phyloP scores from a whole-genome alignment of 2,113 vertebrate species.

The Monopterus albus region DNA sequence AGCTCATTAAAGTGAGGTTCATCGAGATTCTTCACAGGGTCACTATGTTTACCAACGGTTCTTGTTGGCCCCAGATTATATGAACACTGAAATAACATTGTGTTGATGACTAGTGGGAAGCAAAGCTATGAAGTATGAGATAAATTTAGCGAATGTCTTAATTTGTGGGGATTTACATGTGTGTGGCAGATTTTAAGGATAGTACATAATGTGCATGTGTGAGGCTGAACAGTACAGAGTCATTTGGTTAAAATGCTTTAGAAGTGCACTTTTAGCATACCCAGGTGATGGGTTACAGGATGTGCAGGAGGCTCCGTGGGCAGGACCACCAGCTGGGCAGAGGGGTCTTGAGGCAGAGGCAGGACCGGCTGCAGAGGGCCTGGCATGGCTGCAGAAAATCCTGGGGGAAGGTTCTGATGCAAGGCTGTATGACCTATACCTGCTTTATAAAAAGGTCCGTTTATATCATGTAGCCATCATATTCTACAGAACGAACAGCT shows the following conservation, averaged over 20 bases:
- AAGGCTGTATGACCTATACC: slow-evolving; percentile 93
- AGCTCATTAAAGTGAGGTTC: slow-evolving; percentile 20
- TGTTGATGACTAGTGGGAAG: background rate
- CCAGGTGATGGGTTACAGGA: slow-evolving; percentile 88
- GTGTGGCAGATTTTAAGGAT: background rate
- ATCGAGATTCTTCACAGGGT: slow-evolving; percentile 26
- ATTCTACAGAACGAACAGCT: background rate
- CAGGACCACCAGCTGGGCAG: slow-evolving; percentile 92
- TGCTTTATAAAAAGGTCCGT: slow-evolving; percentile 54
- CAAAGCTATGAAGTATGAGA: background rate
- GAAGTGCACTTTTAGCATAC: slow-evolving; percentile 70
- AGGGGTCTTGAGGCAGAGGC: slow-evolving; percentile 91
- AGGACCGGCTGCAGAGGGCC: slow-evolving; percentile 93
- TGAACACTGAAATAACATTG: background rate
- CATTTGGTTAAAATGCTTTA: background rate
- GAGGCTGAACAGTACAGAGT: background rate
- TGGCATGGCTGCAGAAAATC: slow-evolving; percentile 92
- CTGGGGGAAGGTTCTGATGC: slow-evolving; percentile 94
- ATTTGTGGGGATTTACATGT: background rate
- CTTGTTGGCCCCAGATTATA: background rate
- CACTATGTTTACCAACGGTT: background rate
- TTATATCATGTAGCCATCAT: slow-evolving; percentile 7
- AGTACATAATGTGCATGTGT: background rate
- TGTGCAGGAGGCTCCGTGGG: slow-evolving; percentile 90
- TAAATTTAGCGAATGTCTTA: background rate